Base-by-base conservation (phyloP, 1,140 invertebrate genomes). In the Cataglyphis hispanica region DNA sequence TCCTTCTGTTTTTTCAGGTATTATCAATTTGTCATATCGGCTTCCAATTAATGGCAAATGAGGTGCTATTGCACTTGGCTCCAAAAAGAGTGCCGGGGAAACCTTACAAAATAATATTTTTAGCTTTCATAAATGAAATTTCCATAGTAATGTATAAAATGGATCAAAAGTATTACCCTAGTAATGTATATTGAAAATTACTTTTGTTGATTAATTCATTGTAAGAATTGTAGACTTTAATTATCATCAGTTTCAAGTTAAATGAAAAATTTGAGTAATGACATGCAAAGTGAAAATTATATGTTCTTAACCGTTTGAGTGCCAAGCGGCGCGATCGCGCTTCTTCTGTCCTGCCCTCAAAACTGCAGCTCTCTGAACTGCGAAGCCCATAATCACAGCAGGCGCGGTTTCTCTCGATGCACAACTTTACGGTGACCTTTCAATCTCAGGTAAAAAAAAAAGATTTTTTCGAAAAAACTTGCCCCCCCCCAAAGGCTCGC, bases 41-140 rank as follows among this genome's bases (percentile, higher is more conserved):
- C 92, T 94, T 83, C 91, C 61, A 5, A 92, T 95, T 0, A 96
- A 86, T 0, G 96, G 95, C 67, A 96, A 91, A 92, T 95, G 91
- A 22, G 95, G 95, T 25, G 96, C 95, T 88, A 96, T 95, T 89
- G 95, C 95, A 90, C 95, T 96, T 16, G 96, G 96, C 46, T 95
- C 96, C 37, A 94, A 94, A 87, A 96, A 96, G 25, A 96, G 91
- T 40, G 91, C 86, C 19, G 95, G 89, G 1, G 96, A 94, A 22
- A 94, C 94, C 95, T 96, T 84, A 40, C n/a, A 56, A 31, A 70
- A 67, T 19, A 86, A 66, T 61, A 80, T 58, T 43, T 69, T 76
- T 69, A 87, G 22, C n/a, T 75, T 31, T 1, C 11, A 60, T 25
- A 81, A 27, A 43, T 58, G 8, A 66, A 66, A 80, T 75, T 22